phyloP scores from a whole-genome alignment of 2,113 vertebrate species.

The Carettochelys insculpta region DNA sequence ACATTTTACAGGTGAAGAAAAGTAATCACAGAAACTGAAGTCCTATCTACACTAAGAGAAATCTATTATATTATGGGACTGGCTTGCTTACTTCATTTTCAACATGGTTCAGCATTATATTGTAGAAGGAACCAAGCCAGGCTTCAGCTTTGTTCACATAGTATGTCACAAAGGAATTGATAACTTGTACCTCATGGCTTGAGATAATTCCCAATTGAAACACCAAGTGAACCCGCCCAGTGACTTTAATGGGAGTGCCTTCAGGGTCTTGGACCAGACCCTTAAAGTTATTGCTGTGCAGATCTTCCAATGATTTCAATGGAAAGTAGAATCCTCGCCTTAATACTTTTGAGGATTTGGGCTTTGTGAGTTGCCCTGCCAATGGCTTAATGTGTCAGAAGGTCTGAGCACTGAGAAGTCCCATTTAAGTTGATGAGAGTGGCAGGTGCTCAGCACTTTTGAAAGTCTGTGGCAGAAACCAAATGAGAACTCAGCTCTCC shows the following conservation, averaged over 20 bases:
- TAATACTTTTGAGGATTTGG: background rate
- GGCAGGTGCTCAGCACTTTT: background rate
- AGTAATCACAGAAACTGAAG: background rate
- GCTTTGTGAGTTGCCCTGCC: background rate
- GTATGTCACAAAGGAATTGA: background rate
- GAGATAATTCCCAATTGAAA: background rate
- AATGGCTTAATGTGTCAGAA: background rate
- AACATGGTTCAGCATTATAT: background rate
- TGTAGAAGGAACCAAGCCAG: background rate
- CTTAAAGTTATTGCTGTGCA: background rate
- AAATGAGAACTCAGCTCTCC: conserved; percentile 30
- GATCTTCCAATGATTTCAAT: background rate
- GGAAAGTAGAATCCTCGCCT: background rate
- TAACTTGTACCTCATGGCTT: background rate
- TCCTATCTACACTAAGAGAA: background rate
- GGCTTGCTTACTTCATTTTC: background rate
- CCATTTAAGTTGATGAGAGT: background rate
- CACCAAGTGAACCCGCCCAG: background rate
- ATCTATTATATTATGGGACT: background rate
- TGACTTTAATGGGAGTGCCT: background rate
- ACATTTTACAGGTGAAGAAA: background rate
- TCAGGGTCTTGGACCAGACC: background rate
- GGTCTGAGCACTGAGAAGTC: conserved; percentile 18
- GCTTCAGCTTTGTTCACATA: background rate
- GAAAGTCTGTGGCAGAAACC: background rate